A percentile compares a stretch with the other conserved stretches of the same genome.
phyloP scores from a whole-genome alignment of 1,140 invertebrate genomes.

The Drosophila nasuta region DNA sequence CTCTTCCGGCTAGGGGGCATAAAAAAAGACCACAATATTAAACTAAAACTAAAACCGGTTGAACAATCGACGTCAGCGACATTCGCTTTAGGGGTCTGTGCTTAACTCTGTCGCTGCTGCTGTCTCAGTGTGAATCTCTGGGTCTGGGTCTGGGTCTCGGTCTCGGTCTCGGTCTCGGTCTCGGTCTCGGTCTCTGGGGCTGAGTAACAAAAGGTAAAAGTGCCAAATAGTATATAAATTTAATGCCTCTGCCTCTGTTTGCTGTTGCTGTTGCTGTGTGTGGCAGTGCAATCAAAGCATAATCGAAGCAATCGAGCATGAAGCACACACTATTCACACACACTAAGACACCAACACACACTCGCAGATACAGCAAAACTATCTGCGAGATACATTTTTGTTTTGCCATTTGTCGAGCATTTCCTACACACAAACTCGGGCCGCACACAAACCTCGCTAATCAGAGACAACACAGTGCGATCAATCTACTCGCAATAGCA shows the following conservation, averaged over 20 bases:
- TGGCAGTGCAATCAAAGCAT: constrained; percentile 66
- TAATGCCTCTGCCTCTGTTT: constrained; percentile 36
- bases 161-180: too few species aligned
- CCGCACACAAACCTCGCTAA: constrained; percentile 13
- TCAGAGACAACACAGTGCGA: constrained; percentile 40
- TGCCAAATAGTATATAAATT: constrained; percentile 64
- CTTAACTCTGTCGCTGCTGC: constrained; percentile 3
- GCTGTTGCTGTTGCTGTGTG: constrained; percentile 11
- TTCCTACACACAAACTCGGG: constrained; percentile 43
- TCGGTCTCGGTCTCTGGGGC: background rate
- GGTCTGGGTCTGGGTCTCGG: background rate
- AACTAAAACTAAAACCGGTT: constrained; percentile 56
- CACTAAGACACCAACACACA: background rate
- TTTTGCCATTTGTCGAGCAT: constrained; percentile 39
- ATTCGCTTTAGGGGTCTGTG: constrained; percentile 4
- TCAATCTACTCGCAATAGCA: constrained; percentile 39
- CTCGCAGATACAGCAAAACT: constrained; percentile 44
- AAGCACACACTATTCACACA: constrained; percentile 31
- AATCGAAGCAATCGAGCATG: constrained; percentile 74
- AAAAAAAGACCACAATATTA: constrained; percentile 2
- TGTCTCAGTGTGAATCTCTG: background rate
- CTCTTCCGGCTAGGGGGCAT: too few species aligned
- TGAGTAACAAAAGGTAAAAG: constrained; percentile 55
- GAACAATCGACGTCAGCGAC: constrained; percentile 18
- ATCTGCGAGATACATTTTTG: constrained; percentile 66